phyloP scores from a whole-genome alignment of 1,140 invertebrate genomes.

The Orius insidiosus region DNA sequence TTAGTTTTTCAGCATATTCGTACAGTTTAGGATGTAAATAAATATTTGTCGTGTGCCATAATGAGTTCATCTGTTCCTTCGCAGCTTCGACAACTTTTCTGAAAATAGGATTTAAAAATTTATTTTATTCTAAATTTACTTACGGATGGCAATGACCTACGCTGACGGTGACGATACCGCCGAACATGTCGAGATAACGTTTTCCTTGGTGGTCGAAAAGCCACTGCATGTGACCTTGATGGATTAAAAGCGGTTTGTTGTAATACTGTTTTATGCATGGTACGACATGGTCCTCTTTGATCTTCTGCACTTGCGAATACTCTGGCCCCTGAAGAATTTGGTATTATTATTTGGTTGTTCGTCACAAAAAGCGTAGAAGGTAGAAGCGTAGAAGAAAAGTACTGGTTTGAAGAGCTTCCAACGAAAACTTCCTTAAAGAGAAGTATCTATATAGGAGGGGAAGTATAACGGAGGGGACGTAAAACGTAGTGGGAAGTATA shows the following conservation, averaged over 20 bases:
- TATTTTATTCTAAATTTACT: conserved; percentile 29
- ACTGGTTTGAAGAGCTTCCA: too few relatives aligned
- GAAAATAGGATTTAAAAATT: not conserved
- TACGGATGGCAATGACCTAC: conserved; percentile 98
- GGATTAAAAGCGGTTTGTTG: conserved; percentile 63
- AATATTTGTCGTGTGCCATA: conserved; percentile 85
- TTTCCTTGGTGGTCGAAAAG: conserved; percentile 72
- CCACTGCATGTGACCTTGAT: conserved; percentile 82
- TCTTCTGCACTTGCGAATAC: conserved; percentile 35
- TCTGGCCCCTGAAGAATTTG: conserved; percentile 30
- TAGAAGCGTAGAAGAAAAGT: too few relatives aligned
- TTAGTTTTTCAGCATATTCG: conserved; percentile 74
- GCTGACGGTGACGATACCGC: conserved; percentile 88
- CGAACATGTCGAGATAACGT: conserved; percentile 87
- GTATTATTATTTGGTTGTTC: too few relatives aligned
- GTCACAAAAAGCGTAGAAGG: too few relatives aligned
- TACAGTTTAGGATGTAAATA: conserved; percentile 80
- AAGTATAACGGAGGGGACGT: too few relatives aligned
- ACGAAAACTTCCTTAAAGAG: too few relatives aligned
- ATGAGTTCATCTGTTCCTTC: conserved; percentile 53
- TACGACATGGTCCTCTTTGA: conserved; percentile 43
- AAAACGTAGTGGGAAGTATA: too few relatives aligned
- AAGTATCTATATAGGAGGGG: too few relatives aligned
- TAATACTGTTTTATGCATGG: conserved; percentile 61
- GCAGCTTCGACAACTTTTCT: conserved; percentile 56